Evolutionary conservation across 2,797 vertebrate species (phyloP), one percentile per base, ranked within the genome.

Genomic region (Phataginus tetradactyla): DNA sequence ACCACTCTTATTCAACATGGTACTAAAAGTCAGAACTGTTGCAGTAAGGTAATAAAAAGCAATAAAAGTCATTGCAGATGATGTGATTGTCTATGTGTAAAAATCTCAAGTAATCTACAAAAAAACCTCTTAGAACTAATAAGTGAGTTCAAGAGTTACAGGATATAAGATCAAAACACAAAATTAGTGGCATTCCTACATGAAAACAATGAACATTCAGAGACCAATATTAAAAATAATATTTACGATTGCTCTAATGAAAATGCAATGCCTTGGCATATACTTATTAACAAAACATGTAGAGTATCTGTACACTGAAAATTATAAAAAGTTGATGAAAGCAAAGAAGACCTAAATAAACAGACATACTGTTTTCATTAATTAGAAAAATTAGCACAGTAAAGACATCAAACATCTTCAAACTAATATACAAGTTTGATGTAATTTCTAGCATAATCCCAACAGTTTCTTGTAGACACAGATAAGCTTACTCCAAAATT

Each of bases 81-180:
- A 53, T 53, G 25, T 63, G 11, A 78, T 42, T 74, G 14, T 69
- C 42, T 64, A 51, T 15, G 1, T 45, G 49, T 64, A 55, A 93
- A 72, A 86, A 72, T 86, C 15, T 23, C 27, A 51, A 66, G 39
- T 37, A 71, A 86, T 74, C 29, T 61, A 63, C 5, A 39, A 80
- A 71, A 90, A 86, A 53, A 21, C 18, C 75, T 79, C 64, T 39
- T 29, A 66, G 5, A 78, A 96, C 45, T 63, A 69, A 29, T 63
- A 32, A 77, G 15, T 80, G 32, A 84, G 45, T 63, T 51, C 78
- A 2, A 86, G 13, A 14, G 25, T 74, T 51, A 79, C 20, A 78
- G 77, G 29, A 93, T 63, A 7, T n/a, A 77, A 81, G 39, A 74
- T 29, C 57, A 72, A 90, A 90, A 86, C 39, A 93, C 32, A 94